Conservation (phyloP, 2,113 vertebrate species). For the Mobula birostris region DNA sequence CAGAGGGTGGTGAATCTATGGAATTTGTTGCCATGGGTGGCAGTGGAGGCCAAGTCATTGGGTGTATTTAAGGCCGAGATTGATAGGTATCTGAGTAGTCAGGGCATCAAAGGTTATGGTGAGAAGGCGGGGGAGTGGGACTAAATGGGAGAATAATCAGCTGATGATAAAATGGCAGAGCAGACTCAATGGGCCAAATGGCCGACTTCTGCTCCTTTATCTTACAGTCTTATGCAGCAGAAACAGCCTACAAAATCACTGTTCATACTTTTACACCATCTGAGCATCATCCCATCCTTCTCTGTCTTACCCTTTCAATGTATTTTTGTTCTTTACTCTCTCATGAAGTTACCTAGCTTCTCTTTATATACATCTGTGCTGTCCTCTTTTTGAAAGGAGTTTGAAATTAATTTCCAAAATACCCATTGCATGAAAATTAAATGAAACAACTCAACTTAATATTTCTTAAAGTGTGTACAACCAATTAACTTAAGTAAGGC, state of each 20-base stretch:
- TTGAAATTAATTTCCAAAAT: neutral
- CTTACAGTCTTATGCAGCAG: no score
- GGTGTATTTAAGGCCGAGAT: no score
- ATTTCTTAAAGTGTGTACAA: neutral
- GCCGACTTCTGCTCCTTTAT: no score
- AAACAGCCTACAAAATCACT: neutral
- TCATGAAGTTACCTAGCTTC: neutral
- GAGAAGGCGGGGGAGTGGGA: no score
- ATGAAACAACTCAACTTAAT: conserved; percentile 7
- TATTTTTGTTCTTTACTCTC: neutral
- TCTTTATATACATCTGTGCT: neutral
- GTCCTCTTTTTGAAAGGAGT: neutral
- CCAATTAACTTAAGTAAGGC: neutral
- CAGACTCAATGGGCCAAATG: no score
- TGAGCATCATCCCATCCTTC: neutral
- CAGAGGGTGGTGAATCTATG: no score
- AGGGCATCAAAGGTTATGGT: no score
- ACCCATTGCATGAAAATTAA: neutral
- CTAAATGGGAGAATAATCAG: no score
- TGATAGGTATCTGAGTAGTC: no score
- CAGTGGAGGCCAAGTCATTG: no score
- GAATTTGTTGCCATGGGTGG: no score
- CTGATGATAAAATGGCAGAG: no score
- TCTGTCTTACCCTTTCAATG: neutral
- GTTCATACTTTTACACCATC: neutral